A percentile compares a stretch with the other conserved stretches of the same genome.
These are phyloP conservation scores for Ceratina calcarata DNA, from an alignment of 1,140 invertebrate genomes.

Conservation along the genomic window DNA sequence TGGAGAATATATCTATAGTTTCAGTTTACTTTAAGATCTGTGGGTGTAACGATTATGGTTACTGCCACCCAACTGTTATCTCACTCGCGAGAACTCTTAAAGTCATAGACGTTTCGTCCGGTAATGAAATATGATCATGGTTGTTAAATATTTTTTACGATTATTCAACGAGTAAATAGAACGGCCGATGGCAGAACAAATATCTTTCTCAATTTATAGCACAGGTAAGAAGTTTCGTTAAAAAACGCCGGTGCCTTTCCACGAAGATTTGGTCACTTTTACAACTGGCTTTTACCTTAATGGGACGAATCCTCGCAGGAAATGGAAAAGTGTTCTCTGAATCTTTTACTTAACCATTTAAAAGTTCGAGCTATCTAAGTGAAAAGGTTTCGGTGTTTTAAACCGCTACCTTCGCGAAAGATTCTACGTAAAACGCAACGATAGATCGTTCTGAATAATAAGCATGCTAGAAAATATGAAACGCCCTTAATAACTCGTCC, in stretches of 20 bases:
- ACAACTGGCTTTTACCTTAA: background rate
- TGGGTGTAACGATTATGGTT: conserved; percentile 28
- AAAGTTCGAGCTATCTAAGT: background rate
- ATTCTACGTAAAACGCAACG: background rate
- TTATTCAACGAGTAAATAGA: background rate
- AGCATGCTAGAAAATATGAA: conserved; percentile 19
- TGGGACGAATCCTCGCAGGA: background rate
- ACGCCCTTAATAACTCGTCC: conserved; percentile 2
- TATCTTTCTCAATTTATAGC: background rate
- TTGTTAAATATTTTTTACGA: background rate
- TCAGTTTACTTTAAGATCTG: conserved; percentile 15
- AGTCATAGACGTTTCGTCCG: background rate
- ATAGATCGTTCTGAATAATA: conserved; percentile 28
- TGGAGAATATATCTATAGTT: background rate
- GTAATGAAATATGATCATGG: background rate
- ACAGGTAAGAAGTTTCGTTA: background rate
- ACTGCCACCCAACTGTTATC: conserved; percentile 11
- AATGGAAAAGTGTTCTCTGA: conserved; percentile 4
- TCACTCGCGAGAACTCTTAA: background rate
- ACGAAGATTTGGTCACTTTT: background rate
- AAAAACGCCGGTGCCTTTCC: background rate
- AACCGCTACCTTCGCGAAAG: background rate
- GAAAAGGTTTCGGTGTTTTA: conserved; percentile 15
- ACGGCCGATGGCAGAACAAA: background rate
- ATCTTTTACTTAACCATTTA: conserved; percentile 15